These are phyloP conservation scores for Entomyzon cyanotis DNA, from an alignment of 2,113 vertebrate genomes.

Conservation along the genomic window DNA sequence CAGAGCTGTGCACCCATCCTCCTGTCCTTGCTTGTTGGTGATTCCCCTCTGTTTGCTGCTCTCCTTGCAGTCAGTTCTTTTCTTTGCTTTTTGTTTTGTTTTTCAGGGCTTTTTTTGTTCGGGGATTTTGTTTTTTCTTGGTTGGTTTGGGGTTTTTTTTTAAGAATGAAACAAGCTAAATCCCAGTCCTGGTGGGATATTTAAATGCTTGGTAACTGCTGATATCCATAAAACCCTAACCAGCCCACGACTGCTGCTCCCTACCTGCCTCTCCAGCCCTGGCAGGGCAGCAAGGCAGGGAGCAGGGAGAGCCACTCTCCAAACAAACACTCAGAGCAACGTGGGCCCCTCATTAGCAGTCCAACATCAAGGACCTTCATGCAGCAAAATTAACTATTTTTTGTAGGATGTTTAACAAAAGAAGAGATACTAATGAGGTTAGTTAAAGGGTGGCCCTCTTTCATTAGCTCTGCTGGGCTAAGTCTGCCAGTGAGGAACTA, in stretches of 20 bases:
- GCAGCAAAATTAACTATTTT: slow-evolving; percentile 69
- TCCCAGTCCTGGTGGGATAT: neutral
- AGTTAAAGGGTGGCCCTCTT: slow-evolving; percentile 63
- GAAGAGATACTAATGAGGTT: slow-evolving; percentile 67
- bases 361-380: slow-evolving; percentile 42
- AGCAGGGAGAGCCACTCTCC: neutral
- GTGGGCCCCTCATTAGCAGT: slow-evolving; percentile 61
- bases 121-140: too few relatives aligned
- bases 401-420: slow-evolving; percentile 53
- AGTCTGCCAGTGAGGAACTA: slow-evolving; percentile 66
- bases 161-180: neutral
- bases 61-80: neutral
- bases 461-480: slow-evolving; percentile 62
- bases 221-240: neutral
- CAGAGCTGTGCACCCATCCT: neutral
- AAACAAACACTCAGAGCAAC: neutral
- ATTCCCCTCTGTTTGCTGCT: neutral
- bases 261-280: neutral
- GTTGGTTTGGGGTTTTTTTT: neutral
- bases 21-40: neutral
- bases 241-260: rapidly evolving
- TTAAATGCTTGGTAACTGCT: neutral
- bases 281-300: neutral
- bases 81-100: neutral
- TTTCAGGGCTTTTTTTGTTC: neutral